Conservation (phyloP, 2,888 invertebrate genomes). For the Lapara coniferarum region DNA sequence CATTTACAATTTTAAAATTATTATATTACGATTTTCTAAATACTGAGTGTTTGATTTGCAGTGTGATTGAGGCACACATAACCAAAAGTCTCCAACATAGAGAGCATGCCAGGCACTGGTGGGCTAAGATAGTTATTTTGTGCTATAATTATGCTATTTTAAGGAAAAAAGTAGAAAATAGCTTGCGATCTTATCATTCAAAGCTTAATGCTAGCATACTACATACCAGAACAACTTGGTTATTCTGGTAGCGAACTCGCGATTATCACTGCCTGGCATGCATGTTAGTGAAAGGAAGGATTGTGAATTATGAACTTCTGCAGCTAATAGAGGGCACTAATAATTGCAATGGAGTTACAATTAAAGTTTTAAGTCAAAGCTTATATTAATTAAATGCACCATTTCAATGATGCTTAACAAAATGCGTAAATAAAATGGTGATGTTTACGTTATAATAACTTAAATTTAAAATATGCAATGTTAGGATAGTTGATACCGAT, state of each 20-base stretch:
- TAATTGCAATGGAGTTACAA: constrained; percentile 5
- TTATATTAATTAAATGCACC: constrained; percentile 25
- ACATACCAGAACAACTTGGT: too few species aligned
- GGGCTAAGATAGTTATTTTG: too few species aligned
- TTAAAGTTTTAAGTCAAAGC: background rate
- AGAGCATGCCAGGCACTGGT: too few species aligned
- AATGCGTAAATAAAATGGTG: constrained; percentile 30
- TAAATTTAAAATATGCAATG: constrained; percentile 27
- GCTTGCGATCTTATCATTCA: too few species aligned
- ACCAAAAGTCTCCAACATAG: too few species aligned
- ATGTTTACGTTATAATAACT: constrained; percentile 27
- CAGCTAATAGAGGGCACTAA: background rate
- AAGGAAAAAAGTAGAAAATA: too few species aligned
- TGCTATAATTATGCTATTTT: too few species aligned
- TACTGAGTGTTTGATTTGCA: background rate
- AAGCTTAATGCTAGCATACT: too few species aligned
- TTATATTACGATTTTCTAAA: background rate
- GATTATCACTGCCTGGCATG: too few species aligned
- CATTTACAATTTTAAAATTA: constrained; percentile 16
- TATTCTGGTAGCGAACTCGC: too few species aligned
- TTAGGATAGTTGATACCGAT: constrained; percentile 9
- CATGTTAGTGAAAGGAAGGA: too few species aligned
- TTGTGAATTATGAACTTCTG: background rate
- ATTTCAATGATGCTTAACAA: constrained; percentile 24
- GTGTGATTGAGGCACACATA: too few species aligned